phyloP scores from a whole-genome alignment of 92 coral and sea anemone species.

The Zoanthus sociatus region DNA sequence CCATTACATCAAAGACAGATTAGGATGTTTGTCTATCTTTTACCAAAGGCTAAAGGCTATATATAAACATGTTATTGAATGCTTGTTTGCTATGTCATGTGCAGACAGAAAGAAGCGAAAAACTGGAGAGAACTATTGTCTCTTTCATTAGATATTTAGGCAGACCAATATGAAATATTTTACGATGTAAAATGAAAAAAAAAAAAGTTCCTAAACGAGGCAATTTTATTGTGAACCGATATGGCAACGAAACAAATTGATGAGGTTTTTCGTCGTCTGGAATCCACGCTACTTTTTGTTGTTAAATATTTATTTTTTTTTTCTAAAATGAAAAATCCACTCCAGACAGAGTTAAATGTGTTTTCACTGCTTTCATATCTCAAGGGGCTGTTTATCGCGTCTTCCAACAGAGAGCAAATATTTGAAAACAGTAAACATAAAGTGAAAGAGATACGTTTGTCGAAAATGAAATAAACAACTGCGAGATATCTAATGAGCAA shows the following conservation, averaged over 20 bases:
- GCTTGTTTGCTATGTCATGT: neutral
- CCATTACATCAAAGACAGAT: neutral
- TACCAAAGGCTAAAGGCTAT: neutral
- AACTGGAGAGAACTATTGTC: neutral
- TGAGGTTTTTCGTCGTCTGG: neutral
- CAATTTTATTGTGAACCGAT: neutral
- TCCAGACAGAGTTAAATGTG: neutral
- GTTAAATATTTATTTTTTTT: neutral
- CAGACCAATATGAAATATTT: neutral
- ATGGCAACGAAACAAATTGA: neutral
- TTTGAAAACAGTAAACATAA: conserved; percentile 12
- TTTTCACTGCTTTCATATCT: neutral
- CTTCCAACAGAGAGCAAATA: neutral
- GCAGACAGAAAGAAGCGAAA: too few species aligned
- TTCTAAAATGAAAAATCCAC: neutral
- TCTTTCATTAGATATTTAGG: neutral
- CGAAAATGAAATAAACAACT: conserved; percentile 2
- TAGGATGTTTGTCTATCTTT: neutral
- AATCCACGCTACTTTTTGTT: neutral
- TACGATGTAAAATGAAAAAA: neutral
- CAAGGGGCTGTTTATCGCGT: neutral
- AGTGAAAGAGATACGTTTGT: neutral
- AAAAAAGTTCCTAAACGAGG: neutral
- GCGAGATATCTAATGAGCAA: neutral
- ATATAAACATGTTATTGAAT: neutral